Percentiles rank a stretch among this genome's conserved stretches.
These are phyloP conservation scores for Himalopsyche japonica DNA, from an alignment of 2,888 invertebrate species.

Conservation along the genomic window DNA sequence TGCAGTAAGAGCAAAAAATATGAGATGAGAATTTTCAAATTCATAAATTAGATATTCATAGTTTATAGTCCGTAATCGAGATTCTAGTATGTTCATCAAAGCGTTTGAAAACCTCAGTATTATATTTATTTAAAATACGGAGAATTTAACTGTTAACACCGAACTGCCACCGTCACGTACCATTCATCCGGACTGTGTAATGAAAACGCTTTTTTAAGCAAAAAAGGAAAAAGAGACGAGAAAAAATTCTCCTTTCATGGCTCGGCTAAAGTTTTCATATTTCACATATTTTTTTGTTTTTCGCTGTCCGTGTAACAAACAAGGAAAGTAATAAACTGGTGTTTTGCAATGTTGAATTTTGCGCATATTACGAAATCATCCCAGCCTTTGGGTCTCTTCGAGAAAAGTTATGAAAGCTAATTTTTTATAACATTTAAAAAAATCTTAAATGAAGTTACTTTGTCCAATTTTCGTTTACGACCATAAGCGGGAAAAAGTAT, in stretches of 20 bases:
- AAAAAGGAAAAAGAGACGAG: background rate
- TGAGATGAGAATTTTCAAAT: too few relatives aligned
- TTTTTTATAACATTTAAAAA: background rate
- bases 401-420: background rate
- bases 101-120: too few relatives aligned
- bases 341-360: background rate
- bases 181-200: background rate
- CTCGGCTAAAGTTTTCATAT: background rate
- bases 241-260: background rate
- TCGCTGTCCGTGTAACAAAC: background rate
- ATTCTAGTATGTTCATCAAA: too few relatives aligned
- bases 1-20: too few relatives aligned
- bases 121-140: background rate
- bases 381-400: background rate
- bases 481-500: background rate
- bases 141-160: background rate
- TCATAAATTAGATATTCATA: too few relatives aligned
- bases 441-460: background rate
- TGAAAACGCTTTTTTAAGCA: background rate
- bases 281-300: background rate
- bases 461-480: background rate
- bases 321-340: background rate
- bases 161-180: background rate
- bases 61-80: too few relatives aligned
- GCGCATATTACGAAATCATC: background rate